Percentiles rank a stretch among this genome's conserved stretches.
Evolutionary conservation across 2,888 invertebrate genomes (phyloP).

Genomic region (Patella depressa): DNA sequence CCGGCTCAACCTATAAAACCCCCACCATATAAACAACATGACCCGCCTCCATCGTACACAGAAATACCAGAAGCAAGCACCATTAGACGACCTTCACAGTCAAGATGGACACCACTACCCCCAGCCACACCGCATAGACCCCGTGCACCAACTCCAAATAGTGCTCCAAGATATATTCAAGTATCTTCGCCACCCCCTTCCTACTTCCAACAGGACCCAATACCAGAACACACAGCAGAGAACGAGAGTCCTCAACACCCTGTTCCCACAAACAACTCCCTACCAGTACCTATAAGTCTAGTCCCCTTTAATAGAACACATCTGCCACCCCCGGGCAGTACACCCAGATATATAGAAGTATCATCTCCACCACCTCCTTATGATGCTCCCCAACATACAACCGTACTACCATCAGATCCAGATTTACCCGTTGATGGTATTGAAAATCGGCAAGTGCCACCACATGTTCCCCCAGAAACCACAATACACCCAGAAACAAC

Average conservation of each 20-base stretch:
- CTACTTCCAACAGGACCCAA: neutral
- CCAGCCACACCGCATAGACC: neutral
- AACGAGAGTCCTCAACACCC: too few relatives aligned
- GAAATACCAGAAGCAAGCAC: neutral
- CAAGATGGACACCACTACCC: neutral
- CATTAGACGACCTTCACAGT: neutral
- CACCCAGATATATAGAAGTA: neutral
- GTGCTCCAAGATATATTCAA: neutral
- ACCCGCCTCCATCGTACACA: neutral
- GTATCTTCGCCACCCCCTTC: neutral
- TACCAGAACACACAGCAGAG: neutral
- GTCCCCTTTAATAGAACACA: neutral
- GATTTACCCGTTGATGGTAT: too few relatives aligned
- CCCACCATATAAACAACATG: neutral
- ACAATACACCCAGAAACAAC: too few relatives aligned
- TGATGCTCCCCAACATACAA: neutral
- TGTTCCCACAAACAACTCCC: too few relatives aligned
- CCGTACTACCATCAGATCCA: too few relatives aligned
- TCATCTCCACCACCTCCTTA: neutral
- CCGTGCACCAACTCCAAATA: neutral
- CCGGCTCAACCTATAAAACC: constrained; percentile 2
- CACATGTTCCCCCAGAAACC: too few relatives aligned
- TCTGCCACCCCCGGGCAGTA: neutral
- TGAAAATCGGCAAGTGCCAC: too few relatives aligned
- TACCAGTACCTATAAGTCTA: too few relatives aligned